Evolutionary conservation across 2,888 invertebrate species (phyloP), one percentile per base, ranked within the genome.

Genomic region (Gymnoscelis rufifasciata): DNA sequence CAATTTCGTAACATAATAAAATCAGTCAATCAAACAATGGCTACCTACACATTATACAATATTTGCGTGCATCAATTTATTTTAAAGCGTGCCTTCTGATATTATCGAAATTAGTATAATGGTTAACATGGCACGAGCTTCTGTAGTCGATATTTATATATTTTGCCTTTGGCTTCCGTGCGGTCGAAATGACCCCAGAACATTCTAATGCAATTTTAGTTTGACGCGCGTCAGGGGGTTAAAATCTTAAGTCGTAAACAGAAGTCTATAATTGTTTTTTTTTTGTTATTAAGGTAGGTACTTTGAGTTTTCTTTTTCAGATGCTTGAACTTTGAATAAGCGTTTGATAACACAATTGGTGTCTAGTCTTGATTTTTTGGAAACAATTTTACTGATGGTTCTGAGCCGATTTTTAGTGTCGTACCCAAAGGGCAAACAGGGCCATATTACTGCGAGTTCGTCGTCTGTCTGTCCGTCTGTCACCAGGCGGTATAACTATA

Each of bases 91-190:
- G 77, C 74, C 60, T 60, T 41, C 53, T 63, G 54, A 58, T 59
- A 70, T 63, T 61, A 68, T 68, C 62, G 51, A 63, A 68, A 67
- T 68, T 64, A 54, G 53, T 68, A 64, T 62, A 35, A 71, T 70
- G 43, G 51, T 49, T 60, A 60, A 61, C 59, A 63, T 47, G 66
- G 74, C 74, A 76, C 75, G 78, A 70, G 80, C 78, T 78, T 70
- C 78, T 78, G 77, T 65, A 66, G 66, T 64, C 57, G 59, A 56
- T 59, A 64, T 66, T 57, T 68, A 64, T 62, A 51, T 63, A 60
- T 56, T 52, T 55, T 55, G 59, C 54, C 56, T 52, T 66, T 59
- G 62, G 77, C 80, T 83, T 76, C 78, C 83, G 81, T 84, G 83
- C 66, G 61, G 48, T 46, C 43, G 35, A 51, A 51, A 43, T 48